Conservation (phyloP, 2,797 vertebrate species). For the Moxostoma hubbsi region DNA sequence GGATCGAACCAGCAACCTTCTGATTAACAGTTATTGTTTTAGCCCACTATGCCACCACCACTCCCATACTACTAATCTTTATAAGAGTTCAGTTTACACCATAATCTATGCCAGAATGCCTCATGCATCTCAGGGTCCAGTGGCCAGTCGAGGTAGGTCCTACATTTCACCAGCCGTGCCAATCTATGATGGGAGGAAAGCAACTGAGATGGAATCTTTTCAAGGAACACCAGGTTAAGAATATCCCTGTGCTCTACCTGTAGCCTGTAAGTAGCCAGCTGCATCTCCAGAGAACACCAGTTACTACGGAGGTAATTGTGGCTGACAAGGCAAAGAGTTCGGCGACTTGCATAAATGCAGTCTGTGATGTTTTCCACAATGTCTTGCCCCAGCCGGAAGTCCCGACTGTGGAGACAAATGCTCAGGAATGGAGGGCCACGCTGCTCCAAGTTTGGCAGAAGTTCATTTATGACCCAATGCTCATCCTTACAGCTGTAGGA, state of each 20-base stretch:
- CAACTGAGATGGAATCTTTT: constrained; percentile 64
- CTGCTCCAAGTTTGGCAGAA: constrained; percentile 62
- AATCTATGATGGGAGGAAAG: constrained; percentile 70
- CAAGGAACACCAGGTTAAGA: constrained; percentile 71
- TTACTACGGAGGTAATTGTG: constrained; percentile 51
- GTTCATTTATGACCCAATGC: constrained; percentile 67
- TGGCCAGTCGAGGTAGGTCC: constrained; percentile 55
- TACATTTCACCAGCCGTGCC: constrained; percentile 51
- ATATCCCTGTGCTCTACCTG: constrained; percentile 67
- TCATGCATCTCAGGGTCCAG: constrained; percentile 16
- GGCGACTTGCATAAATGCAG: constrained; percentile 54
- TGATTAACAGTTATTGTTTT: no score
- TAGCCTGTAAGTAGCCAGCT: constrained; percentile 40
- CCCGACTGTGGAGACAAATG: constrained; percentile 63
- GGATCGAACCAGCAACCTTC: no score
- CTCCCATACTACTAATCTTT: neutral
- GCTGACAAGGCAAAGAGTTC: constrained; percentile 56
- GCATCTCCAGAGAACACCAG: constrained; percentile 63
- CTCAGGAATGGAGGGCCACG: constrained; percentile 50
- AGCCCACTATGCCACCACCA: no score
- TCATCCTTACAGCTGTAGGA: constrained; percentile 72
- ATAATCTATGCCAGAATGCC: constrained; percentile 55
- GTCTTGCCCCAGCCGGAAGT: constrained; percentile 63
- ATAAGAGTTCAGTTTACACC: constrained; percentile 40
- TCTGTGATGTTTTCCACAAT: constrained; percentile 63